These are phyloP conservation scores for Caenorhabditis japonica DNA, from an alignment of 2,888 invertebrate species.

Conservation along the genomic window DNA sequence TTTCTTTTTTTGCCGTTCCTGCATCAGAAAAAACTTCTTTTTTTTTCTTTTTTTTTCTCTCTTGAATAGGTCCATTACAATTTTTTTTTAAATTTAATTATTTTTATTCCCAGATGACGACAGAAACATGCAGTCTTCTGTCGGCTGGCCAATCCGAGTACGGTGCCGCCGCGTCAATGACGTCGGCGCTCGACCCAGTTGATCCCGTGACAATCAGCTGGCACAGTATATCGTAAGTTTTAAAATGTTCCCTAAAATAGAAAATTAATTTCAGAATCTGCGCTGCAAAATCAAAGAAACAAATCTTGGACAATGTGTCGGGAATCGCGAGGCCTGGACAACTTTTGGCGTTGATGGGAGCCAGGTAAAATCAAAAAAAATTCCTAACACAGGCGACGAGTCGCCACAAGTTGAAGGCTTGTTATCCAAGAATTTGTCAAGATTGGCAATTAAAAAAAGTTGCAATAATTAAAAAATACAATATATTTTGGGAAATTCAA, in stretches of 20 bases:
- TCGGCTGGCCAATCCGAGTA: conserved; percentile 62
- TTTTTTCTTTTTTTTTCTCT: too few relatives aligned
- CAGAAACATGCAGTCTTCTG: conserved; percentile 59
- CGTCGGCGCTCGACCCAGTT: conserved; percentile 63
- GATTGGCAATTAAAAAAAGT: too few relatives aligned
- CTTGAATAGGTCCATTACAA: too few relatives aligned
- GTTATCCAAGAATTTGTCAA: too few relatives aligned
- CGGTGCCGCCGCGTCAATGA: conserved; percentile 56
- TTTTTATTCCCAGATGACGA: conserved; percentile 21
- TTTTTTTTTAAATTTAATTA: too few relatives aligned
- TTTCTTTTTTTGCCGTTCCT: too few relatives aligned
- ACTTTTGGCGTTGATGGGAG: conserved; percentile 76
- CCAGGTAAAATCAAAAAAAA: conserved; percentile 58
- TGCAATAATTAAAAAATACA: too few relatives aligned
- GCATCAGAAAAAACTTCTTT: too few relatives aligned
- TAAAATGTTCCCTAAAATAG: background rate
- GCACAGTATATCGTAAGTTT: conserved; percentile 63
- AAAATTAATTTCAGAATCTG: conserved; percentile 41
- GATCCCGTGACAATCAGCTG: conserved; percentile 69
- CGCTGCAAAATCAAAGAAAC: conserved; percentile 41
- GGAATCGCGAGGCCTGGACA: conserved; percentile 73
- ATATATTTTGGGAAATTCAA: background rate
- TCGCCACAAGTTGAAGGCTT: too few relatives aligned
- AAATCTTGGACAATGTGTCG: conserved; percentile 57
- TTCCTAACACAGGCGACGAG: too few relatives aligned